Base-by-base conservation (phyloP, 2,888 invertebrate genomes). In the Spialia ferax region DNA sequence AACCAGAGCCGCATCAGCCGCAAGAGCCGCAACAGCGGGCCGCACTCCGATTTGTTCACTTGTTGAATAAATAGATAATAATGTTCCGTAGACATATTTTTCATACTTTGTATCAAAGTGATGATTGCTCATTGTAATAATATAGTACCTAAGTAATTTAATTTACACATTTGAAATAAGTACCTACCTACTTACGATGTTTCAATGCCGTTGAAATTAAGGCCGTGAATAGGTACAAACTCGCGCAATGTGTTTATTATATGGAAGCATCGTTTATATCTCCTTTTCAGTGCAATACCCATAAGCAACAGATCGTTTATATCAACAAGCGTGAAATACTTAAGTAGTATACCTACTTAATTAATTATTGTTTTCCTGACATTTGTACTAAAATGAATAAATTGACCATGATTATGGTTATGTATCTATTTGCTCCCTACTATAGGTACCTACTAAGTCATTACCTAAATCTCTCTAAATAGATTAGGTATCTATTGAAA, bases 91-190 rank as follows among this genome's bases (percentile, higher is more conserved):
- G 45, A 18, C 45, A 8, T 45, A 45, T 20, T 45, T 45, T 45
- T 45, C 45, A 45, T 18, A 45, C 45, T 18, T 18, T 15, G 0
- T 11, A n/a, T 11, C 1, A 18, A 35, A 35, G 13, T 35, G 13
- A 13, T 35, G 11, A 18, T 18, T 18, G 45, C 18, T 26, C 26
- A 42, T 10, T 18, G 18, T 18, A 45, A 29, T 15, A 11, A 1
- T 22, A 6, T 4, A 0, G 2, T 54, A 15, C 20, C 13, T 11
- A 45, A 60, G 29, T 60, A 18, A 59, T 59, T 59, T n/a, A 71
- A 71, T 71, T 69, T 70, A 63, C 69, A 54, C 66, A 69, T 66
- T 71, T 69, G 60, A 74, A 72, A 72, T n/a, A n/a, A n/a, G n/a
- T n/a, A n/a, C n/a, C n/a, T n/a, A n/a, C n/a, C n/a, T n/a, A n/a